Evolutionary conservation across 2,888 invertebrate genomes (phyloP).

Genomic region (Calliscelio sp.): DNA sequence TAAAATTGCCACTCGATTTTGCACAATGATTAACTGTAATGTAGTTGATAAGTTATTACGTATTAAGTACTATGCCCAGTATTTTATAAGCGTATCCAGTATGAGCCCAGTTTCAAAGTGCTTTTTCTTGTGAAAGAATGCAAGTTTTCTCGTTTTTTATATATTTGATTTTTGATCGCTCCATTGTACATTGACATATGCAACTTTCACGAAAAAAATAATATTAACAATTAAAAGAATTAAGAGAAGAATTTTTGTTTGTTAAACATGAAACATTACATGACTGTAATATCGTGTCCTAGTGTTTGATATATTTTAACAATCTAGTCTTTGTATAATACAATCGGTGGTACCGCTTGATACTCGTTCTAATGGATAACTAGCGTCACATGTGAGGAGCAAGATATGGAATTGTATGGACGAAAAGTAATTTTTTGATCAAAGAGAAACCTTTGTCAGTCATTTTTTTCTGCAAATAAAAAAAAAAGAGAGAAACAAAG

Average conservation of each 20-base stretch:
- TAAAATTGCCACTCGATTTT: slow-evolving; percentile 61
- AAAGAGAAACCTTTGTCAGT: slow-evolving; percentile 5
- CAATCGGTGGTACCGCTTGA: slow-evolving; percentile 58
- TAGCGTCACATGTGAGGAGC: slow-evolving; percentile 11
- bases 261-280: slow-evolving; percentile 25
- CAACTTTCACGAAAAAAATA: slow-evolving; percentile 1
- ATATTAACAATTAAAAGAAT: neutral
- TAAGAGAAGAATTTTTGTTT: slow-evolving; percentile 11
- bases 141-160: slow-evolving; percentile 21
- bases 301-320: slow-evolving; percentile 81
- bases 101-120: slow-evolving; percentile 59
- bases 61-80: slow-evolving; percentile 82
- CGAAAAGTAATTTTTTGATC: slow-evolving; percentile 22
- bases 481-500: slow-evolving; percentile 1
- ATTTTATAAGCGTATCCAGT: slow-evolving; percentile 80
- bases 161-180: slow-evolving; percentile 20
- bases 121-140: slow-evolving; percentile 5
- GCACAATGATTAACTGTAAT: slow-evolving; percentile 79
- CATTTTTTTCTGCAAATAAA: slow-evolving; percentile 20
- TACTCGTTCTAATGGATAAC: slow-evolving; percentile 35
- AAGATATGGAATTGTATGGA: slow-evolving; percentile 18
- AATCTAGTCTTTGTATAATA: slow-evolving; percentile 80
- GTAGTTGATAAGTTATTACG: slow-evolving; percentile 78
- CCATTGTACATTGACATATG: slow-evolving; percentile 46
- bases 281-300: slow-evolving; percentile 76